These are phyloP conservation scores for Drosophila percnosoma DNA, from an alignment of 2,888 invertebrate species.

Conservation along the genomic window DNA sequence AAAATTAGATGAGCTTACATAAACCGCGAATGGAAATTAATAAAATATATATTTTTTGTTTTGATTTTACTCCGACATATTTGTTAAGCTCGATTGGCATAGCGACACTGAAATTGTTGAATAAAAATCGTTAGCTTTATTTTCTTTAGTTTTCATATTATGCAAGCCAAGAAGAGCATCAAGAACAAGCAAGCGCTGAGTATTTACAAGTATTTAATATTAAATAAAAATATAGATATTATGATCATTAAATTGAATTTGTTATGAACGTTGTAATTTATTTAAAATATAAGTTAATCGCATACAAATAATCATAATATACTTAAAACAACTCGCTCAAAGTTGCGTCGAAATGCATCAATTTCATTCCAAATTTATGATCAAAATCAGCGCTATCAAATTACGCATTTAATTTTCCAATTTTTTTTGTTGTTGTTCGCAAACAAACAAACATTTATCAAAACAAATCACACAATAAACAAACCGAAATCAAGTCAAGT, in stretches of 20 bases:
- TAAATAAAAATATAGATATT: constrained; percentile 26
- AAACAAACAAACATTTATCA: constrained; percentile 23
- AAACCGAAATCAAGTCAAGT: constrained; percentile 46
- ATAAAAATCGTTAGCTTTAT: constrained; percentile 14
- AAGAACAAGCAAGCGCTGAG: constrained; percentile 39
- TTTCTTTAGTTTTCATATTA: constrained; percentile 10
- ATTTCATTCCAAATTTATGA: constrained; percentile 16
- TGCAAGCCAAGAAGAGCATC: constrained; percentile 32
- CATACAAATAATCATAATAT: constrained; percentile 56
- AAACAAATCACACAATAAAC: constrained; percentile 51
- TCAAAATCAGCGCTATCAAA: constrained; percentile 28
- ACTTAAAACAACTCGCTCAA: constrained; percentile 65
- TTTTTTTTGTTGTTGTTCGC: not conserved
- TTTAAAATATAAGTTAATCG: constrained; percentile 59
- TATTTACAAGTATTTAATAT: constrained; percentile 48
- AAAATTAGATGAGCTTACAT: constrained; percentile 1
- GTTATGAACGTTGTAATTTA: constrained; percentile 33
- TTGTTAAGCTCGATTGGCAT: constrained; percentile 34
- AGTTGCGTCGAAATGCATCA: constrained; percentile 64
- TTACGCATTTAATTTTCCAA: constrained; percentile 33
- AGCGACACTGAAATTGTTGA: constrained; percentile 15
- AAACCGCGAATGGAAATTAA: not conserved
- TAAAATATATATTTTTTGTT: too few species aligned
- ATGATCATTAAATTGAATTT: constrained; percentile 36
- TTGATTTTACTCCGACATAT: constrained; percentile 14